A percentile compares a stretch with the other conserved stretches of the same genome.
Conservation (phyloP, 1,140 invertebrate genomes). For the Melitaea cinxia region DNA sequence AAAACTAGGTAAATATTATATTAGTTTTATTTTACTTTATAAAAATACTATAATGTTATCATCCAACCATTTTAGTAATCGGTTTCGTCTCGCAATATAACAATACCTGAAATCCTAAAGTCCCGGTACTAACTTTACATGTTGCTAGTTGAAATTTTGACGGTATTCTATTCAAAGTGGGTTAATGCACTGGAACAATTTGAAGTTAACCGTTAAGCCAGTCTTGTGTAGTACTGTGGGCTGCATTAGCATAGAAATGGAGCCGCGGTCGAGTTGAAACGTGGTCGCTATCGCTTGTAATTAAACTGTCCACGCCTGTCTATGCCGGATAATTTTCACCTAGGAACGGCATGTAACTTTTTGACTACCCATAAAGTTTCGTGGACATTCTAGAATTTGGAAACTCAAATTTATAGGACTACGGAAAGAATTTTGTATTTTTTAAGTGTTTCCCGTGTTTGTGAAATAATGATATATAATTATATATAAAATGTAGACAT, state of each 20-base stretch:
- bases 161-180: constrained; percentile 18
- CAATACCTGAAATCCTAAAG: not conserved
- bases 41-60: too few relatives aligned
- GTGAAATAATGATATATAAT: too few relatives aligned
- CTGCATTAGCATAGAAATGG: constrained; percentile 45
- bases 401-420: not conserved
- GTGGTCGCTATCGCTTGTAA: constrained; percentile 41
- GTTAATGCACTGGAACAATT: constrained; percentile 28
- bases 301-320: constrained; percentile 46
- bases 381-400: not conserved
- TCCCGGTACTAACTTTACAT: not conserved
- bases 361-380: constrained; percentile 22
- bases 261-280: constrained; percentile 28
- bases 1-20: too few relatives aligned
- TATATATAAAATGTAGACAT: too few relatives aligned
- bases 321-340: constrained; percentile 28
- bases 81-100: not conserved
- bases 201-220: constrained; percentile 34
- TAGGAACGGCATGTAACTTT: constrained; percentile 23
- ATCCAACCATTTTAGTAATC: not conserved
- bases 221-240: constrained; percentile 30
- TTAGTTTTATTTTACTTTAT: too few relatives aligned
- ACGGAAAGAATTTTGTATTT: not conserved
- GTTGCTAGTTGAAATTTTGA: constrained; percentile 14
- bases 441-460: not conserved